Evolutionary conservation across 1,140 invertebrate species (phyloP).

Genomic region (Eueides isabella): DNA sequence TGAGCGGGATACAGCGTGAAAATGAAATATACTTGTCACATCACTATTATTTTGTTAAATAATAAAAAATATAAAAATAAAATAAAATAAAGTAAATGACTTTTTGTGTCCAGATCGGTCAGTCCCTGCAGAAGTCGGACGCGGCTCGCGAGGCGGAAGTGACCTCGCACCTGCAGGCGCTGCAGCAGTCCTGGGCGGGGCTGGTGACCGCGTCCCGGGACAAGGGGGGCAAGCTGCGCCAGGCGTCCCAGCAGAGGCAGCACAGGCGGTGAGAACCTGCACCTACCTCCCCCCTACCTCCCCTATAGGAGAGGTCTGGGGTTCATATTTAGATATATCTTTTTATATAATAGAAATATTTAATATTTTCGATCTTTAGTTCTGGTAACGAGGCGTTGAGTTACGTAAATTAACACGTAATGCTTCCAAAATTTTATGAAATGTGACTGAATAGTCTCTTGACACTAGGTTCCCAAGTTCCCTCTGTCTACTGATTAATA

Average conservation of each 20-base stretch:
- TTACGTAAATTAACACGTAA: no score
- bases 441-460: no score
- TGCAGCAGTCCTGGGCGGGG: conserved; percentile 61
- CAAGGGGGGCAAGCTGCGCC: conserved; percentile 90
- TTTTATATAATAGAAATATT: no score
- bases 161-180: conserved; percentile 44
- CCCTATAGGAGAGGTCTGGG: no score
- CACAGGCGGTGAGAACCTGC: conserved; percentile 79
- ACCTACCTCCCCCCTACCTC: not conserved
- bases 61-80: not conserved
- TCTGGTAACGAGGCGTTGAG: no score
- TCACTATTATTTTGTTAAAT: not conserved
- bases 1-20: no score
- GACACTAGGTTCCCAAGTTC: no score
- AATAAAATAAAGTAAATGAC: not conserved
- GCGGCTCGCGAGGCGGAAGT: conserved; percentile 59
- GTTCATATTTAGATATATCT: no score
- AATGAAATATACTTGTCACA: no score
- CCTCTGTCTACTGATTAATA: no score
- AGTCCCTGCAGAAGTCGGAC: conserved; percentile 75
- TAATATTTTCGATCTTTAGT: no score
- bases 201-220: conserved; percentile 85
- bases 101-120: conserved; percentile 56
- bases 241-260: conserved; percentile 91
- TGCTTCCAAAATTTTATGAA: no score